Conservation (phyloP, 2,113 vertebrate genomes). For the Nansenia antarctica region DNA sequence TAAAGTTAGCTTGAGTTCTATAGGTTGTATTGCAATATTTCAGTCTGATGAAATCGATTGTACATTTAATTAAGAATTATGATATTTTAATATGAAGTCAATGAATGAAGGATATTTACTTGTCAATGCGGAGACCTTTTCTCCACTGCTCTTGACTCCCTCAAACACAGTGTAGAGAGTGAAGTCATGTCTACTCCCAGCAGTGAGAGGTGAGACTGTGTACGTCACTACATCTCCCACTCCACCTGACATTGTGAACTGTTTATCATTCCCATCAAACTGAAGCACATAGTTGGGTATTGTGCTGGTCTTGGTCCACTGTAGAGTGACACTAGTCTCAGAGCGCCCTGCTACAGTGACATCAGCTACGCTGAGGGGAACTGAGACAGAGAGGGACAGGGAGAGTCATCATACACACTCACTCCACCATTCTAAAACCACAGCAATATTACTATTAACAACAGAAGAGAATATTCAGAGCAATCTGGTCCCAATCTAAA, state of each 20-base stretch:
- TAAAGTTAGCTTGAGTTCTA: too few species aligned
- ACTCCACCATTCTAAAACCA: too few species aligned
- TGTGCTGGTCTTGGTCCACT: constrained; percentile 10
- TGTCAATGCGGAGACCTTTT: constrained; percentile 37
- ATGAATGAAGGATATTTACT: constrained; percentile 31
- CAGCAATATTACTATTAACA: too few species aligned
- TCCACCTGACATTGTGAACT: fast-evolving
- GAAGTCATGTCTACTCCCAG: constrained; percentile 53
- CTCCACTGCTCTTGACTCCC: constrained; percentile 39
- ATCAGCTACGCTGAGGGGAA: constrained; percentile 30
- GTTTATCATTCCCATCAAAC: background rate
- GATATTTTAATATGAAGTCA: background rate
- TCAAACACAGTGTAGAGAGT: constrained; percentile 50
- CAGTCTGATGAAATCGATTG: background rate
- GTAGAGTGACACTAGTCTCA: constrained; percentile 14
- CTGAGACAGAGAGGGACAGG: constrained; percentile 36
- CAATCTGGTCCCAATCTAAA: too few species aligned
- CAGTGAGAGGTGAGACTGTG: constrained; percentile 13
- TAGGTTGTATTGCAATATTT: too few species aligned
- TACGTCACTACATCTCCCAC: background rate
- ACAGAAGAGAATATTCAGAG: too few species aligned
- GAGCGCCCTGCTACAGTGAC: constrained; percentile 37
- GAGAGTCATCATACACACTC: background rate
- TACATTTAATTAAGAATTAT: background rate
- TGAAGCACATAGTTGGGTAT: constrained; percentile 34